Evolutionary conservation across 1,140 invertebrate species (phyloP).

Genomic region (Hyphantria cunea): DNA sequence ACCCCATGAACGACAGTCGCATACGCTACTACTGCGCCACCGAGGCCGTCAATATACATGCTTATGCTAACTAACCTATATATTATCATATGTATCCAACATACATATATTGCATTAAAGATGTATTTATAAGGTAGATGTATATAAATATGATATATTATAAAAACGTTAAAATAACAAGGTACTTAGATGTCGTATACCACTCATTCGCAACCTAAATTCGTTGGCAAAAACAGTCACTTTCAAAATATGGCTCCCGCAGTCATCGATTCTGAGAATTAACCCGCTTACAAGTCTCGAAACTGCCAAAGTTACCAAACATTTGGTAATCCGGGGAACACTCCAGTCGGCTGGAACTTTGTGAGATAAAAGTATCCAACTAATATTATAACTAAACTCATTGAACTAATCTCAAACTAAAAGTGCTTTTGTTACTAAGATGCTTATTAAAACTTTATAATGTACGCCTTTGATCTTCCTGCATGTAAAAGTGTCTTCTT

Average conservation of each 20-base stretch:
- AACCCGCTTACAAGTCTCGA: conserved; percentile 32
- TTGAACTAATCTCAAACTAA: conserved; percentile 15
- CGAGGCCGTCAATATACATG: too few species aligned
- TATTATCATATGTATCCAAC: too few species aligned
- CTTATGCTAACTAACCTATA: too few species aligned
- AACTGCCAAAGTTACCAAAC: conserved; percentile 35
- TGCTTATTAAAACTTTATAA: conserved; percentile 9
- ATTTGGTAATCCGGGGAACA: conserved; percentile 37
- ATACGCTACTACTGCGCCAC: too few species aligned
- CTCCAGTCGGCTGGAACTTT: conserved; percentile 18
- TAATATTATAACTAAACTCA: conserved; percentile 17
- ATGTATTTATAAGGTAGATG: too few species aligned
- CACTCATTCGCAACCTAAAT: not conserved
- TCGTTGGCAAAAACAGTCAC: too few species aligned
- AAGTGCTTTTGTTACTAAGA: conserved; percentile 1
- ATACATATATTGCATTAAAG: too few species aligned
- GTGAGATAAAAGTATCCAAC: conserved; percentile 26
- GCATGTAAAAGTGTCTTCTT: not conserved
- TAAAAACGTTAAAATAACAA: too few species aligned
- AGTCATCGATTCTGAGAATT: conserved; percentile 43
- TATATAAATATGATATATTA: too few species aligned
- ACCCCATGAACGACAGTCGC: too few species aligned
- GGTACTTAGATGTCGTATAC: too few species aligned
- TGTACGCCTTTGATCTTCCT: conserved; percentile 3
- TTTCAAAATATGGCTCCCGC: not conserved